Base-by-base conservation (phyloP, 2,113 vertebrate species). In the Pseudonaja textilis region DNA sequence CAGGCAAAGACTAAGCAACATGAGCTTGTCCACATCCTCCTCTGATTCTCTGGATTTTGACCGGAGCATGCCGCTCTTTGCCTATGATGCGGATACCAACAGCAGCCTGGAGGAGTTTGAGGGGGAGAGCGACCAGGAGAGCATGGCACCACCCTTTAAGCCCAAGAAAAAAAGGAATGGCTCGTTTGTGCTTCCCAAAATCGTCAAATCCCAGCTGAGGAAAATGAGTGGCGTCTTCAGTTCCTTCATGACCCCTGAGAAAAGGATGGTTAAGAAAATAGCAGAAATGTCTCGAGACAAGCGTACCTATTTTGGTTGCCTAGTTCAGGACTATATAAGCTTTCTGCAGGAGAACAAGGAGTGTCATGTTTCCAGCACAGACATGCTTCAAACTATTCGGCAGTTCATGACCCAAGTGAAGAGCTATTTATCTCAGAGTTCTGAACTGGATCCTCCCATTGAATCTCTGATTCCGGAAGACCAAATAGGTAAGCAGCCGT, bases 361-460 rank as follows among this genome's bases (percentile, higher is more conserved):
- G 91, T 99, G 98, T 96, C 98, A 99, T 61, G 98, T 99, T 69
- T 99, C 99, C 0, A 98, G 98, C 93, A 97, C 98, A 0, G 99
- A 99, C 94, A 97, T 99, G 95, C 97, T 99, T 94, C 99, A 99
- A 97, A 99, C 99, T 1, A 96, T 99, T 94, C 97, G 99, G 87
- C 99, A 99, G 97, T 99, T 99, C 92, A 98, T 99, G 98, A 99
- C 99, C 11, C 99, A 99, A 93, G 99, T 99, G 94, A 99, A 99
- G 97, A 99, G 98, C 92, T 99, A 99, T 95, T 96, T 99, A 97
- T 96, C 98, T 39, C 99, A 99, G 97, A 99, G 98, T 97, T 99
- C 99, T 0, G 99, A 99, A 96, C 97, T 99, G 34, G 98, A 99
- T 93, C 99, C 99, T 0, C 99, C 99, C 0, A 98, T 99, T 0